A percentile compares a stretch with the other conserved stretches of the same genome.
Conservation (phyloP, 2,888 invertebrate genomes). For the Entomobrya proxima region DNA sequence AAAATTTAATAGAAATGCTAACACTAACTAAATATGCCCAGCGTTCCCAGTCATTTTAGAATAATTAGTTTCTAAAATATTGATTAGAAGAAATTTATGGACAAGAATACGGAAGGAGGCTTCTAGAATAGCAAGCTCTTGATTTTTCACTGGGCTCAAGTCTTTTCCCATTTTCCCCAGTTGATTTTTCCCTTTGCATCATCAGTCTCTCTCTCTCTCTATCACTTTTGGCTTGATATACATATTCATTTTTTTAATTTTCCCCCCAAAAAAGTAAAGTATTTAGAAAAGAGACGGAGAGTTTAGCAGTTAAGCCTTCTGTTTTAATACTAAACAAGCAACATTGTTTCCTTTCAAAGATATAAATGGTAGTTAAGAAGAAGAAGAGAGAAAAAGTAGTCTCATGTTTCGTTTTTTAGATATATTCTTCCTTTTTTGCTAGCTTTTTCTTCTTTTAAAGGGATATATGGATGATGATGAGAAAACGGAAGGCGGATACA, state of each 20-base stretch:
- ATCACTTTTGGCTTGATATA: slow-evolving; percentile 6
- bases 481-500: slow-evolving; percentile 68
- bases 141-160: slow-evolving; percentile 54
- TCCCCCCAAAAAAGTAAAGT: slow-evolving; percentile 19
- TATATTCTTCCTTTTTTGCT: too few species aligned
- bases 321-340: slow-evolving; percentile 5
- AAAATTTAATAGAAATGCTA: too few species aligned
- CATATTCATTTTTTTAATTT: slow-evolving; percentile 39
- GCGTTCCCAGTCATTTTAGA: too few species aligned
- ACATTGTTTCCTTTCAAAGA: not conserved
- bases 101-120: too few species aligned
- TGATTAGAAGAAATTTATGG: too few species aligned
- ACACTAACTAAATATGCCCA: too few species aligned
- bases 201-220: not conserved
- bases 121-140: not conserved
- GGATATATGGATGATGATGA: too few species aligned
- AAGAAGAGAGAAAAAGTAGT: slow-evolving; percentile 14
- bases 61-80: too few species aligned
- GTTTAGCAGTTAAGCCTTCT: not conserved
- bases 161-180: slow-evolving; percentile 21
- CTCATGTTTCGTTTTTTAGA: slow-evolving; percentile 31
- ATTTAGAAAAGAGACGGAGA: not conserved
- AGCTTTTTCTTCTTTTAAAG: slow-evolving; percentile 8
- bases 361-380: slow-evolving; percentile 52
- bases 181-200: slow-evolving; percentile 33